Evolutionary conservation across 2,113 vertebrate genomes (phyloP).

Genomic region (Brachirus orientalis): DNA sequence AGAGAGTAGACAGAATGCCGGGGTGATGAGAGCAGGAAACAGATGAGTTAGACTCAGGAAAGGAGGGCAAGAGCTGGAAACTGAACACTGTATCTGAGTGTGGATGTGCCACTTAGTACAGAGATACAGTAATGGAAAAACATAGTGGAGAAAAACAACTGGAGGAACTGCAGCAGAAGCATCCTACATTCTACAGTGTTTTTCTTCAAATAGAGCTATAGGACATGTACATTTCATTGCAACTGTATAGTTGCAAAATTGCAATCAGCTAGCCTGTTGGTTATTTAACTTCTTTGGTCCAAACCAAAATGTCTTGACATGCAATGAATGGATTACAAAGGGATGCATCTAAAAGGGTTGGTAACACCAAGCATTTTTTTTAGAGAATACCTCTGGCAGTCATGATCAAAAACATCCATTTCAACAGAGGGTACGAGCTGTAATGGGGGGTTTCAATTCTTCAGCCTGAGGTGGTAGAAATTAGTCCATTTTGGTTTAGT

Average conservation of each 20-base stretch:
- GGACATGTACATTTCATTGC: not conserved
- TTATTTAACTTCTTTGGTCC: not conserved
- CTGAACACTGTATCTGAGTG: conserved; percentile 33
- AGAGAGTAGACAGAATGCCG: conserved; percentile 50
- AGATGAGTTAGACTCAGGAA: conserved; percentile 63
- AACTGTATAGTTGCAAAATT: not conserved
- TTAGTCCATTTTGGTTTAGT: not conserved
- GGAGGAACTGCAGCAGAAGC: conserved; percentile 3
- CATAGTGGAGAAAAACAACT: conserved; percentile 25
- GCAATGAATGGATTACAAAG: not conserved
- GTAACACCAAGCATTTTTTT: no score
- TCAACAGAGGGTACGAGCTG: not conserved
- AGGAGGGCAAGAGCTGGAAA: conserved; percentile 51
- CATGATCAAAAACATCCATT: not conserved
- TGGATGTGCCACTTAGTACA: conserved; percentile 24
- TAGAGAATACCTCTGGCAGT: no score
- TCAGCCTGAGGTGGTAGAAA: not conserved
- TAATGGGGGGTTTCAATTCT: not conserved
- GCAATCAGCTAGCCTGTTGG: not conserved
- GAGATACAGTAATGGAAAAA: conserved; percentile 31
- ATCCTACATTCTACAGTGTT: conserved; percentile 20
- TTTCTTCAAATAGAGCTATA: not conserved
- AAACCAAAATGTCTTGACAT: not conserved
- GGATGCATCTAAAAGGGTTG: not conserved
- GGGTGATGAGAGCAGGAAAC: conserved; percentile 64